Base-by-base conservation (phyloP, 2,888 invertebrate species). In the Andrena minutula region DNA sequence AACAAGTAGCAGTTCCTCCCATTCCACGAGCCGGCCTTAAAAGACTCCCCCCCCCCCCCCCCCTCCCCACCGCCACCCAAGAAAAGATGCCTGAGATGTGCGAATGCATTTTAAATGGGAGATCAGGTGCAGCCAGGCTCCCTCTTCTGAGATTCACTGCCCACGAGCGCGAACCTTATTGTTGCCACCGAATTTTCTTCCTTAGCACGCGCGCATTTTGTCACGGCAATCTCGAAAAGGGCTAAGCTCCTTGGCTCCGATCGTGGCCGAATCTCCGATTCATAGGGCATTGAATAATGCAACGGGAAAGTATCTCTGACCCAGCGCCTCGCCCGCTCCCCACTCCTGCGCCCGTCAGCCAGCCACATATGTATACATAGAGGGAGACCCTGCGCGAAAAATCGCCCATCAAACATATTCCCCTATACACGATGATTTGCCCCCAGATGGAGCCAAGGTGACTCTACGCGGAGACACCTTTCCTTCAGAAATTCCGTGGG, bases 251-350 rank as follows among this genome's bases (percentile, higher is more conserved):
- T 64, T 69, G 76, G 32, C 64, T 65, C 70, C 61, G 68, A 77
- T 66, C 65, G 56, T 4, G 68, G 65, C 69, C 72, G 79, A 86
- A 91, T 91, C 84, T 85, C 75, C 86, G 86, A 92, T 90, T 91
- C 89, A 91, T 91, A 89, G 89, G 89, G 85, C 71, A 30, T 84
- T 92, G 89, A 91, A 92, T 91, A 91, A 92, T 91, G 87, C 89
- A 91, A 83, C 84, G 85, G 12, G 86, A 81, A 86, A 84, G 79
- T 58, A 71, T 56, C 75, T 64, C 28, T 56, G 23, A 72, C 69
- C 77, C 74, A 53, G 49, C 58, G 65, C 56, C 63, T 58, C 53
- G 26, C 20, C 35, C 20, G 26, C 30, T 41, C 51, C 47, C 23
- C 23, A 60, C 20, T 23, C 28, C 30, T 23, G 30, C 30, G n/a